Evolutionary conservation across 2,888 invertebrate genomes (phyloP), one percentile per base, ranked within the genome.

Genomic region (Melanophora roralis): DNA sequence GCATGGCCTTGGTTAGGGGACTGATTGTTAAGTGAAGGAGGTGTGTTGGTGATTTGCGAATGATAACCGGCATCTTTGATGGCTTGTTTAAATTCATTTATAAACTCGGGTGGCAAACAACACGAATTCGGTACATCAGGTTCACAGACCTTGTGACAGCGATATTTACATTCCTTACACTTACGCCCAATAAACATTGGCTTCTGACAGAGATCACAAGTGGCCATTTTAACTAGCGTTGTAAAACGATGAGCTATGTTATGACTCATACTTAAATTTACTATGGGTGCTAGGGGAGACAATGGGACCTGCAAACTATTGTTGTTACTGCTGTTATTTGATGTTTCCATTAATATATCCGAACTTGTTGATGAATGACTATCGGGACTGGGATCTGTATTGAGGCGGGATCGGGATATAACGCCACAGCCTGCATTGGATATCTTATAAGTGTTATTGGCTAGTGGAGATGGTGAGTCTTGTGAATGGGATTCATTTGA

Each of bases 141-240:
- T 86, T 96, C 96, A 88, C 98, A 98, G 86, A 97, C 97, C 84
- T 92, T 93, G 90, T 90, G 90, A 81, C 90, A 90, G 38, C 89
- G 96, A 88, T 96, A 97, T 92, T 97, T 98, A 93, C 98, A 98
- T 90, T 97, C 97, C 89, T 95, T 97, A 90, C 98, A 98, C 90
- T 96, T 97, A 84, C 96, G 92, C 8, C 95, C 95, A 88, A 96
- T 94, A 84, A 96, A 94, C 93, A 96, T 95, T 89, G 95, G 96
- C 87, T 95, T 96, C 85, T 95, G 94, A 90, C 98, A 98, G 87
- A 94, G 94, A 90, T 96, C 96, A 90, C 98, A 98, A 1, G 95
- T 95, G 67, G 96, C 94, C 90, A 96, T 94, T 90, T 96, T 96
- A 91, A 96, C 95, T 36, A 94, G 95, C 91, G 95, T 97, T 71